Evolutionary conservation across 2,888 invertebrate species (phyloP), one percentile per base, ranked within the genome.

Genomic region (Anthrax anthrax): DNA sequence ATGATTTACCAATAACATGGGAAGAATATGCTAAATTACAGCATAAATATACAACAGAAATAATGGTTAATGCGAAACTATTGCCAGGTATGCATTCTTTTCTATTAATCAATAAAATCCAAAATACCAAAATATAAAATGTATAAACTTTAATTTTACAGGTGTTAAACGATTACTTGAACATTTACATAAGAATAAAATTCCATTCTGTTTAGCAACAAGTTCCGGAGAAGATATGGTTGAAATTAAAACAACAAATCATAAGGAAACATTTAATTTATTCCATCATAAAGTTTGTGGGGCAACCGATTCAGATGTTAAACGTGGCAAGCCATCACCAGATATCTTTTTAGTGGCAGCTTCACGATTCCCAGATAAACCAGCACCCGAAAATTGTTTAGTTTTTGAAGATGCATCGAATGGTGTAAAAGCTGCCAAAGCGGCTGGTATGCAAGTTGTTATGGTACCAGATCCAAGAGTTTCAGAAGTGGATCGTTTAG

Each of bases 351-450:
- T 84, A 16, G 77, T 90, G 0, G 80, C 84, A 46, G 85, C 86
- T 0, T 65, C 70, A 1, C 70, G 89, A 51, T 92, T 92, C 63
- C 65, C 72, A 0, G 78, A 81, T 51, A 72, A 75, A 52, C 82
- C 84, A 12, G 61, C 70, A 9, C 75, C 80, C 9, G 71, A 56
- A 10, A 51, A 61, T 12, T 86, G 87, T 59, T 66, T 92, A 50
- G 91, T 90, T 4, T 88, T 92, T 62, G 95, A 95, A 70, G 95
- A 95, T 68, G 85, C 94, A 0, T 84, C 86, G 0, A 90, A 89
- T 64, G 94, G 95, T 1, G 88, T 91, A 0, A 72, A 76, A 34
- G 85, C 86, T 0, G 91, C 81, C 0, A 59, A 75, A 18, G 72
- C 75, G 18, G 91, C 91, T 1, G 84, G 83, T 8, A 94, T 92